Conservation (phyloP, 2,888 invertebrate species). For the Limnephilus auricula region DNA sequence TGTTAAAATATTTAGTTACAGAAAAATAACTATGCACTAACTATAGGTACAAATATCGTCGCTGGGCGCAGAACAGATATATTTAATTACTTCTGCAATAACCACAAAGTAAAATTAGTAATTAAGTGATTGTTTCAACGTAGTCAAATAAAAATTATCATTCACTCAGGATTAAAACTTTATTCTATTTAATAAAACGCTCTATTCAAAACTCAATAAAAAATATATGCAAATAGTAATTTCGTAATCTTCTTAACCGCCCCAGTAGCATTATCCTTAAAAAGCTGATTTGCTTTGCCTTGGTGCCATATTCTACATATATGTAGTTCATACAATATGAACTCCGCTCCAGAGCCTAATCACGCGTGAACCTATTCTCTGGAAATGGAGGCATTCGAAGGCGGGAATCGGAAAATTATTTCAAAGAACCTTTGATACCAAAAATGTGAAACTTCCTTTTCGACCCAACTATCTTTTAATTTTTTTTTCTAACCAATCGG, state of each 20-base stretch:
- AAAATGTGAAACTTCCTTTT: neutral
- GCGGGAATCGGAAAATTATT: conserved; percentile 17
- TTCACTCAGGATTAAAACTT: too few relatives aligned
- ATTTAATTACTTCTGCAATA: too few relatives aligned
- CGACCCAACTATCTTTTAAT: neutral
- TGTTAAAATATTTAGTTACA: too few relatives aligned
- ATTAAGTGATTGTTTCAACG: too few relatives aligned
- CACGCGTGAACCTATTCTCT: conserved; percentile 25
- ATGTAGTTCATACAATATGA: neutral
- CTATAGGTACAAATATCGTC: too few relatives aligned
- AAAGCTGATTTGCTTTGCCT: neutral
- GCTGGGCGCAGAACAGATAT: too few relatives aligned
- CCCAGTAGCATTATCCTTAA: neutral
- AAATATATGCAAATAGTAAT: neutral
- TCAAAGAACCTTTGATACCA: neutral
- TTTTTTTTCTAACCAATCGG: neutral
- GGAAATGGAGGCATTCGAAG: conserved; percentile 26
- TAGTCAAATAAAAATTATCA: too few relatives aligned
- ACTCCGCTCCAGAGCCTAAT: conserved; percentile 6
- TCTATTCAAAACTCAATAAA: neutral
- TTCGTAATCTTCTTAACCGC: neutral
- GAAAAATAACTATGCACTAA: too few relatives aligned
- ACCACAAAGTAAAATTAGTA: too few relatives aligned
- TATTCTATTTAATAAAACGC: too few relatives aligned
- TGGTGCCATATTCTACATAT: neutral